Conservation (phyloP, 1,140 invertebrate species). For the Ectropis grisescens region DNA sequence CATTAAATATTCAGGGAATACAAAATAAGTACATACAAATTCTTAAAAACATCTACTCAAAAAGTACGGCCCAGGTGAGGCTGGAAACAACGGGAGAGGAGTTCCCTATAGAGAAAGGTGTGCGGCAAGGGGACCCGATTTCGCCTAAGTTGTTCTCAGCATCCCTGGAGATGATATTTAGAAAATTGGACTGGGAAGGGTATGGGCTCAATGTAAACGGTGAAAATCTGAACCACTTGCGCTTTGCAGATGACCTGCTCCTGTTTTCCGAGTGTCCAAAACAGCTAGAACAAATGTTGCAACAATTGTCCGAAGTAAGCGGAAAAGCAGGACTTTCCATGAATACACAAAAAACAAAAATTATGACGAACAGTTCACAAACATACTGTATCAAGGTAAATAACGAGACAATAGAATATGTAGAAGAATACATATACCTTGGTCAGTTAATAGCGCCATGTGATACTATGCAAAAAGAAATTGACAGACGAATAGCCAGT, state of each 20-base stretch:
- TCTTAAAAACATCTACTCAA: too few species aligned
- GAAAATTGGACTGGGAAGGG: slow-evolving; percentile 17
- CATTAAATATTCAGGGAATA: slow-evolving; percentile 4
- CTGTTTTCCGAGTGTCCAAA: not conserved
- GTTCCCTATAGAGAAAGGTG: slow-evolving; percentile 28
- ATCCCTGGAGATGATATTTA: slow-evolving; percentile 17
- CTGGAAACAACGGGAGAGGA: slow-evolving; percentile 12
- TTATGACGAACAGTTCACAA: slow-evolving; percentile 5
- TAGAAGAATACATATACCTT: slow-evolving; percentile 10
- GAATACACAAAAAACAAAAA: slow-evolving; percentile 9
- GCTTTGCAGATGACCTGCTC: not conserved
- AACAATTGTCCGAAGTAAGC: slow-evolving; percentile 3
- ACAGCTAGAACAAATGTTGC: not conserved
- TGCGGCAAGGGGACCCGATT: slow-evolving; percentile 24
- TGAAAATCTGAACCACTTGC: slow-evolving; percentile 18
- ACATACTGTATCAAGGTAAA: slow-evolving; percentile 1
- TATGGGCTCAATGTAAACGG: slow-evolving; percentile 26
- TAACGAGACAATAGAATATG: slow-evolving; percentile 14
- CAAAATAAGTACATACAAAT: slow-evolving; percentile 6
- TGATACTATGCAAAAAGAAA: slow-evolving; percentile 17
- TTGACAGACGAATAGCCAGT: slow-evolving; percentile 17
- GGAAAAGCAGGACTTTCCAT: slow-evolving; percentile 7
- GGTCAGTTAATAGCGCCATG: slow-evolving; percentile 4
- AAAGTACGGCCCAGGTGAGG: slow-evolving; percentile 5
- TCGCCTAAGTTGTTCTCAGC: slow-evolving; percentile 28